Conservation (phyloP, 2,888 invertebrate genomes). For the Acanthopleura granulata region DNA sequence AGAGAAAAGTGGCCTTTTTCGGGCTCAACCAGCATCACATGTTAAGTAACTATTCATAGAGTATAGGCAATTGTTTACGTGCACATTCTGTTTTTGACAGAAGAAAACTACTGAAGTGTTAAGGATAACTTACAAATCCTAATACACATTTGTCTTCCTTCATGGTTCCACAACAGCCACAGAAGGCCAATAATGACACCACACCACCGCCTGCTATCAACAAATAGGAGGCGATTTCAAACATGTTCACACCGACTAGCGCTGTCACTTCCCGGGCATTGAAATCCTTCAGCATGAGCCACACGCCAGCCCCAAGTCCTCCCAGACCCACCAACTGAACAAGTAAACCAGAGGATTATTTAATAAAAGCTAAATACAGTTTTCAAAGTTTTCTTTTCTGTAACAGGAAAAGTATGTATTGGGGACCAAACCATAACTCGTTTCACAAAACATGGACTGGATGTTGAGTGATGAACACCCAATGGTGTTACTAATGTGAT, state of each 20-base stretch:
- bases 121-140: conserved; percentile 55
- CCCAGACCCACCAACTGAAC: conserved; percentile 58
- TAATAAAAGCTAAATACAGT: not conserved
- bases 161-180: conserved; percentile 63
- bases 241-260: conserved; percentile 52
- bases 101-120: too few species aligned
- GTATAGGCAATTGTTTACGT: too few species aligned
- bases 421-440: not conserved
- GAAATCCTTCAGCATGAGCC: conserved; percentile 61
- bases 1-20: too few species aligned
- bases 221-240: conserved; percentile 60
- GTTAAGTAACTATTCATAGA: too few species aligned
- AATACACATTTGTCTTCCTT: conserved; percentile 61
- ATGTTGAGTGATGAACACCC: too few species aligned
- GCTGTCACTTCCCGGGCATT: conserved; percentile 61
- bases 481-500: too few species aligned
- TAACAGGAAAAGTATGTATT: not conserved
- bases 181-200: conserved; percentile 60
- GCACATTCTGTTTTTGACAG: too few species aligned
- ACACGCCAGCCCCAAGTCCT: conserved; percentile 56
- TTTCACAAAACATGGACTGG: too few species aligned
- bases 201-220: conserved; percentile 60
- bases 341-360: conserved; percentile 15
- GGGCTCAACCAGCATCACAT: too few species aligned
- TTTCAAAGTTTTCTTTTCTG: not conserved